Conservation (phyloP, 2,888 invertebrate genomes). For the Nomada ruficornis region DNA sequence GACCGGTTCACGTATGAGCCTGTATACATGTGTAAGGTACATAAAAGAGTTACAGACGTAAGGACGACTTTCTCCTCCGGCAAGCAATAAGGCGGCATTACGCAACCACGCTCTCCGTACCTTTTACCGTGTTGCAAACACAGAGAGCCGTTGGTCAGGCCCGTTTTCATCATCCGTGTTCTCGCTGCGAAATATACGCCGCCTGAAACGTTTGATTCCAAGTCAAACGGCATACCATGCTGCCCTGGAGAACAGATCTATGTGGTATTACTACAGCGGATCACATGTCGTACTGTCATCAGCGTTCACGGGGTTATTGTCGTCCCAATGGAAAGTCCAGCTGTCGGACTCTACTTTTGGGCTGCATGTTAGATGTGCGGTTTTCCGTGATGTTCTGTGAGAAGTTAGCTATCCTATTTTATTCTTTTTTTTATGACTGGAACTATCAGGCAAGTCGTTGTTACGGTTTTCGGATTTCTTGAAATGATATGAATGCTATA, state of each 20-base stretch:
- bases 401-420: neutral
- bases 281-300: neutral
- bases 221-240: neutral
- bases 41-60: slow-evolving; percentile 57
- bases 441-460: too few relatives aligned
- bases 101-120: slow-evolving; percentile 63
- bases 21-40: slow-evolving; percentile 10
- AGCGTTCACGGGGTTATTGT: neutral
- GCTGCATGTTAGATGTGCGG: too few relatives aligned
- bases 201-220: slow-evolving; percentile 14
- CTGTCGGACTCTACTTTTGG: neutral
- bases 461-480: too few relatives aligned
- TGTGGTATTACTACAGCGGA: neutral
- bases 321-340: neutral
- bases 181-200: slow-evolving; percentile 13
- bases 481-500: too few relatives aligned
- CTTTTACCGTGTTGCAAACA: slow-evolving; percentile 54
- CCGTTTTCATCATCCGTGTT: slow-evolving; percentile 36
- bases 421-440: too few relatives aligned
- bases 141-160: slow-evolving; percentile 48
- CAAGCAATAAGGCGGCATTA: slow-evolving; percentile 60
- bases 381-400: too few relatives aligned
- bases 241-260: neutral
- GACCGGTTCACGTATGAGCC: neutral
- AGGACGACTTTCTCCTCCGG: slow-evolving; percentile 72